These are phyloP conservation scores for Mustela nigripes DNA, from an alignment of 2,113 vertebrate species.

Conservation along the genomic window DNA sequence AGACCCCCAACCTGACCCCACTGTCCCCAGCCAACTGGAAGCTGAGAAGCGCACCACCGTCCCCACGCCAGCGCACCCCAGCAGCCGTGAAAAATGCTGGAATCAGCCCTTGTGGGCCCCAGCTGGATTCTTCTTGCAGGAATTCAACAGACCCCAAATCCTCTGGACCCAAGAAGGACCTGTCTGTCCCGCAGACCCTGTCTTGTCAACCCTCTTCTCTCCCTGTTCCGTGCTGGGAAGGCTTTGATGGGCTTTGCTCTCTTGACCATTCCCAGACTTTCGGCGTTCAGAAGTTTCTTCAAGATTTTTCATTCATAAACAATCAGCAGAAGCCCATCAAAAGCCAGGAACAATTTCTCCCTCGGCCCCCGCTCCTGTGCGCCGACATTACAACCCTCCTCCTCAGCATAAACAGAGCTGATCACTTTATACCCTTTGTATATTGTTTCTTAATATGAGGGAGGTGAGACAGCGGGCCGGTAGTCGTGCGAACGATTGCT, in stretches of 20 bases:
- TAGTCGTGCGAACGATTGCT: constrained; percentile 66
- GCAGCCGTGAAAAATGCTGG: not conserved
- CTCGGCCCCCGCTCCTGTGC: constrained; percentile 53
- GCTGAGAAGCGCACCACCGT: not conserved
- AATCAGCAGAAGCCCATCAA: constrained; percentile 54
- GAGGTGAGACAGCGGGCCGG: constrained; percentile 80
- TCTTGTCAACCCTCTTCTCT: fast-evolving
- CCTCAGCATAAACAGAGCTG: constrained; percentile 80
- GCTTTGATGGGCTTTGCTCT: not conserved
- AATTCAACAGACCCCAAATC: constrained; percentile 51
- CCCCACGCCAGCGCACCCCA: not conserved
- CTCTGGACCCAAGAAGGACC: not conserved
- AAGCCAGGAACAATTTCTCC: not conserved
- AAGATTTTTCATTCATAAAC: constrained; percentile 55
- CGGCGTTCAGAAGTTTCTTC: not conserved
- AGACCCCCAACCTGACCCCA: too few species aligned
- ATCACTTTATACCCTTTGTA: constrained; percentile 84
- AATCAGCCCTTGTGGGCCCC: constrained; percentile 57
- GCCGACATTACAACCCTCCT: constrained; percentile 47
- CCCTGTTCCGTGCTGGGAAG: constrained; percentile 37
- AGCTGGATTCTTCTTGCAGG: constrained; percentile 61
- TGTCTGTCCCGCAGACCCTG: constrained; percentile 13
- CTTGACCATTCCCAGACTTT: constrained; percentile 46
- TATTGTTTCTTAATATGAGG: constrained; percentile 83
- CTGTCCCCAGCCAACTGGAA: not conserved